Evolutionary conservation across 2,113 vertebrate genomes (phyloP).

Genomic region (Bujurquina vittata): DNA sequence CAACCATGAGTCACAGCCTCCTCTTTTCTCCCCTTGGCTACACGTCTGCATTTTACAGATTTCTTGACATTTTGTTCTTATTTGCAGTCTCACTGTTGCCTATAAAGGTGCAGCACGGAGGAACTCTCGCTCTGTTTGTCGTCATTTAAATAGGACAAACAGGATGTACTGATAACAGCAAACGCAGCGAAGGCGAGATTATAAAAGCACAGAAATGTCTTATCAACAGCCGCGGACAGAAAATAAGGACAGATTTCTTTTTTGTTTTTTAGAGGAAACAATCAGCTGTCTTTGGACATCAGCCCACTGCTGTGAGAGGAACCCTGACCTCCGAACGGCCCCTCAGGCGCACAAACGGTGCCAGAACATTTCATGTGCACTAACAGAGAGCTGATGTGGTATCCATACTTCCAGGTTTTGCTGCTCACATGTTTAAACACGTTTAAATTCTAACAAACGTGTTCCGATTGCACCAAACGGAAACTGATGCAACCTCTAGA

Average conservation of each 20-base stretch:
- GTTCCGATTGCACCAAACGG: too few relatives aligned
- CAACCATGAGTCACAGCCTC: not conserved
- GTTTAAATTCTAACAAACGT: too few relatives aligned
- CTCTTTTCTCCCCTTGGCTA: not conserved
- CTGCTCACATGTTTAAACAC: not conserved
- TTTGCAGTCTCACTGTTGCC: not conserved
- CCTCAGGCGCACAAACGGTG: not conserved
- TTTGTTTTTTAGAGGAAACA: not conserved
- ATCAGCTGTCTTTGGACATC: not conserved
- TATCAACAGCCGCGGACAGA: not conserved
- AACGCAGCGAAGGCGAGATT: not conserved
- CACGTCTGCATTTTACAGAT: not conserved
- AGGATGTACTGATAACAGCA: not conserved
- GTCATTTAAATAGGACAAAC: not conserved
- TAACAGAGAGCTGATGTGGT: not conserved
- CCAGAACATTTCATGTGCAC: not conserved
- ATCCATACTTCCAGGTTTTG: not conserved
- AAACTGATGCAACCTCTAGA: too few relatives aligned
- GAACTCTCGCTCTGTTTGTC: not conserved
- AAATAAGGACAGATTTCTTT: not conserved
- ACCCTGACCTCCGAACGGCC: too few relatives aligned
- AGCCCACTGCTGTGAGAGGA: not conserved
- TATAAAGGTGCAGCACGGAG: not conserved
- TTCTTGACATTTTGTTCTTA: slow-evolving; percentile 2
- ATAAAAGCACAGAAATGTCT: not conserved